A percentile compares a stretch with the other conserved stretches of the same genome.
Evolutionary conservation across 2,797 vertebrate species (phyloP).

Genomic region (Melanotaenia parkinsoni): DNA sequence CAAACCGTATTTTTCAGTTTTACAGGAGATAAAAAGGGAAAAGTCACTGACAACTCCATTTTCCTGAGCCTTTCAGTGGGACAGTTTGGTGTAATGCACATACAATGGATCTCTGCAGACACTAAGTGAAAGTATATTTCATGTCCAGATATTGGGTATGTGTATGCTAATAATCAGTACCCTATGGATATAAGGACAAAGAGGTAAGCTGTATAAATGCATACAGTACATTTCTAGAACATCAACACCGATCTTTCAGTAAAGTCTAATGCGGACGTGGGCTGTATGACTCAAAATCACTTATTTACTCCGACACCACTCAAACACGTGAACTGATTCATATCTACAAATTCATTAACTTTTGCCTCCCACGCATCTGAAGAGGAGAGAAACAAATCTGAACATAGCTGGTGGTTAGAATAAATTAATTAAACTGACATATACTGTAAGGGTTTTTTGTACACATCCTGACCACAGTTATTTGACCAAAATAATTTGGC

Average conservation of each 20-base stretch:
- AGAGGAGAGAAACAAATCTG: slow-evolving; percentile 11
- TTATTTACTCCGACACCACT: slow-evolving; percentile 31
- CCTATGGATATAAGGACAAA: neutral
- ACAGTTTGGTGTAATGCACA: neutral
- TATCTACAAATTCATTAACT: slow-evolving; percentile 16
- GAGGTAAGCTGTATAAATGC: neutral
- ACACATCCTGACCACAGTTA: neutral
- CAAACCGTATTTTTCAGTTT: neutral
- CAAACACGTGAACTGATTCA: slow-evolving; percentile 33
- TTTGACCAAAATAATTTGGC: neutral
- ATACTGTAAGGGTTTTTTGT: neutral
- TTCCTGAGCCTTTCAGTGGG: neutral
- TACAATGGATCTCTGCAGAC: neutral
- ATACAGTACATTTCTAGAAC: neutral
- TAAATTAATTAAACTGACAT: neutral
- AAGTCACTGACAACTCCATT: neutral
- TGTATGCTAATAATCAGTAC: neutral
- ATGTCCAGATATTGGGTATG: neutral
- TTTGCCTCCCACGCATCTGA: slow-evolving; percentile 24
- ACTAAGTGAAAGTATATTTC: neutral
- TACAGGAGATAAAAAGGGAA: neutral
- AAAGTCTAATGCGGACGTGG: slow-evolving; percentile 27
- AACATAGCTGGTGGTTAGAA: neutral
- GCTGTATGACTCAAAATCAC: slow-evolving; percentile 31
- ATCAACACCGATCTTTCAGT: neutral